These are phyloP conservation scores for Bathynomus jamesi DNA, from an alignment of 1,140 invertebrate genomes.

Conservation along the genomic window DNA sequence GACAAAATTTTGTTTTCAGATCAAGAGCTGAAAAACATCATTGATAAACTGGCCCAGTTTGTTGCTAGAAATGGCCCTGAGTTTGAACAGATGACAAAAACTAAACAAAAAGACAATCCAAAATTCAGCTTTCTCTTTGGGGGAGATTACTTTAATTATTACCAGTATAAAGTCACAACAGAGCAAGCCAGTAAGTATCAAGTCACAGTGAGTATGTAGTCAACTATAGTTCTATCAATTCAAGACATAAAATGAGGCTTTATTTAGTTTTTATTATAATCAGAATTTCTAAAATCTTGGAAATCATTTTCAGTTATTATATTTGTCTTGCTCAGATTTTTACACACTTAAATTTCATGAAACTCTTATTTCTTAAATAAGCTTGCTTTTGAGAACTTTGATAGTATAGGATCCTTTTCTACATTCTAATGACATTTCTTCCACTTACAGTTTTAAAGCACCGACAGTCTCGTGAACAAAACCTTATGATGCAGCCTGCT, in stretches of 20 bases:
- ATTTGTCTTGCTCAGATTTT: too few relatives aligned
- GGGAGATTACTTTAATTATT: slow-evolving; percentile 90
- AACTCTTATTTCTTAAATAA: too few relatives aligned
- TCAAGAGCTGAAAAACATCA: slow-evolving; percentile 87
- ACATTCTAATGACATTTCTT: slow-evolving; percentile 6
- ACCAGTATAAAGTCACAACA: slow-evolving; percentile 88
- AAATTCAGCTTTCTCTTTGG: slow-evolving; percentile 96
- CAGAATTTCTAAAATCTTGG: too few relatives aligned
- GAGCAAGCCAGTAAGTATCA: slow-evolving; percentile 74
- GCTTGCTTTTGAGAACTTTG: too few relatives aligned
- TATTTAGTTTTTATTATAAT: too few relatives aligned
- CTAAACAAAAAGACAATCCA: slow-evolving; percentile 93
- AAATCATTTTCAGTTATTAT: neutral
- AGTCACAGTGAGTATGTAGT: slow-evolving; percentile 37
- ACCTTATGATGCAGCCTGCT: neutral
- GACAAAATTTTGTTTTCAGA: slow-evolving; percentile 56
- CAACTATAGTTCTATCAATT: too few relatives aligned
- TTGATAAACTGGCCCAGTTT: slow-evolving; percentile 96
- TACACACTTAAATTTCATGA: too few relatives aligned
- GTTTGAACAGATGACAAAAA: slow-evolving; percentile 96
- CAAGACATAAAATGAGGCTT: too few relatives aligned
- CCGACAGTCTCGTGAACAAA: slow-evolving; percentile 38
- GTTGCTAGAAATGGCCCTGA: slow-evolving; percentile 96
- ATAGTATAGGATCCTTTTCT: too few relatives aligned
- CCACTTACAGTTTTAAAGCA: slow-evolving; percentile 41